Evolutionary conservation across 2,797 vertebrate species (phyloP), one percentile per base, ranked within the genome.

Genomic region (Etheostoma nigrum): DNA sequence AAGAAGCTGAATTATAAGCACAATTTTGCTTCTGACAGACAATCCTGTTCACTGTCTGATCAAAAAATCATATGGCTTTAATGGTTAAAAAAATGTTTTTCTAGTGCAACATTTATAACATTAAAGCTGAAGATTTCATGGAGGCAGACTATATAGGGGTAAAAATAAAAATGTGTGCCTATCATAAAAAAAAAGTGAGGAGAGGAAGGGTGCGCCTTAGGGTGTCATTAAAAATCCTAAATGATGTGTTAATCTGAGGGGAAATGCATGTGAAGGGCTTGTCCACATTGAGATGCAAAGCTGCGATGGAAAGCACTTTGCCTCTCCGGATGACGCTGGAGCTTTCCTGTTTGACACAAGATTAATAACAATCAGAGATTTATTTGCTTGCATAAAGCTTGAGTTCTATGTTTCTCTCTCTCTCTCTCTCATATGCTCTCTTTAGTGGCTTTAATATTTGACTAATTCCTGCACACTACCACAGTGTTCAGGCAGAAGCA

Each of bases 291-390:
- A 90, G 88, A 93, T 91, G 91, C 89, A 93, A 93, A 93, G 91
- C 92, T 63, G 72, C 33, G 42, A 84, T 47, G 83, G 83, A 82
- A 76, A 62, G 78, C 27, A 72, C 13, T 82, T 88, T 70, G 74
- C 78, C 80, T 74, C 63, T 65, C 36, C 2, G 25, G 82, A 78
- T 80, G 81, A 87, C 19, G 85, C 72, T 4, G 61, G 69, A 87
- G 92, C 82, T 59, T 81, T 84, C 66, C 90, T 89, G 90, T 90
- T 92, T 93, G 92, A 93, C 92, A 92, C 83, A 1, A 84, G 91
- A 93, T 94, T 94, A 94, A 92, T 88, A 88, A 69, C 78, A 91
- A 91, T 88, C 79, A 19, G 76, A 90, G 91, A 92, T 92, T 90
- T 92, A 90, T 92, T 90, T 80, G 73, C 84, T 72, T 14, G 71